These are phyloP conservation scores for Bombus superbus DNA, from an alignment of 1,140 invertebrate genomes.

Conservation along the genomic window DNA sequence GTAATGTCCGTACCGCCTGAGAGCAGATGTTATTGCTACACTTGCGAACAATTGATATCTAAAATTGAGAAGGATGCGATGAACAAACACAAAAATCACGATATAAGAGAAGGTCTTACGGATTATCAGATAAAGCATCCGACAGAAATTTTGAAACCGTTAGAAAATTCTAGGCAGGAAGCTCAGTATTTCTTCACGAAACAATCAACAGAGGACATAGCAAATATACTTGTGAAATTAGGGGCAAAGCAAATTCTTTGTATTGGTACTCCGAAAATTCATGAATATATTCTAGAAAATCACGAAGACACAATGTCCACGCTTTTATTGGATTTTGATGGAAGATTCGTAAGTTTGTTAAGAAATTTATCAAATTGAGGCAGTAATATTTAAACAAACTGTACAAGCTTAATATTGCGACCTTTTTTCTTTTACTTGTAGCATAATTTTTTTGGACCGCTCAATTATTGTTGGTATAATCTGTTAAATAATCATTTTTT, in stretches of 20 bases:
- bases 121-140: slow-evolving; percentile 84
- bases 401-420: not conserved
- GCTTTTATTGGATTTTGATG: slow-evolving; percentile 90
- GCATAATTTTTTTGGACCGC: slow-evolving; percentile 87
- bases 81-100: slow-evolving; percentile 82
- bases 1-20: slow-evolving; percentile 65
- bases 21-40: slow-evolving; percentile 85
- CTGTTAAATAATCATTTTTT: slow-evolving; percentile 96
- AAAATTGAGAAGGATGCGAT: slow-evolving; percentile 79
- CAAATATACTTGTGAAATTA: slow-evolving; percentile 82
- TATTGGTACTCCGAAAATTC: slow-evolving; percentile 90
- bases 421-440: slow-evolving; percentile 70
- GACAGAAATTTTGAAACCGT: slow-evolving; percentile 84
- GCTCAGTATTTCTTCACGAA: slow-evolving; percentile 90
- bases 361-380: not conserved
- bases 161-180: slow-evolving; percentile 87
- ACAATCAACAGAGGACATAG: slow-evolving; percentile 83
- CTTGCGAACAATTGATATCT: slow-evolving; percentile 85
- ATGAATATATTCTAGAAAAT: slow-evolving; percentile 86
- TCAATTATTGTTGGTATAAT: slow-evolving; percentile 91
- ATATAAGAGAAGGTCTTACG: slow-evolving; percentile 78
- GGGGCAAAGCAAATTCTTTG: slow-evolving; percentile 87
- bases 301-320: slow-evolving; percentile 83
- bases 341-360: slow-evolving; percentile 84
- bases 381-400: not conserved